Base-by-base conservation (phyloP, 2,113 vertebrate genomes). In the Engraulis encrasicolus region DNA sequence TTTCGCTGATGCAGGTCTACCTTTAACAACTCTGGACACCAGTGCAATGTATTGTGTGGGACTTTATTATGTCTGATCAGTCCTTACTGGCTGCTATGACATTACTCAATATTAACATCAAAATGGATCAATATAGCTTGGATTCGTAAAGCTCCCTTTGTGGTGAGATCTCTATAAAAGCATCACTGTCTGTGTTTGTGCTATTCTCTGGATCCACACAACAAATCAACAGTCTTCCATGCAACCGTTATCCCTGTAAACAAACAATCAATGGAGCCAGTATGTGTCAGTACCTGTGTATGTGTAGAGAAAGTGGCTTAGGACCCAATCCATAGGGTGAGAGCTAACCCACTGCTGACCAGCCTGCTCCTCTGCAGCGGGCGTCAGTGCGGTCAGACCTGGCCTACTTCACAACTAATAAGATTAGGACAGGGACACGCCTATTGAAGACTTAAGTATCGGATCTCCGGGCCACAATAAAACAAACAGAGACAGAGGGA, bases 371-470 rank as follows among this genome's bases (percentile, higher is more conserved):
- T 74, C 88, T 82, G 78, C 82, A 48, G 86, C 40, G 82, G 84
- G 61, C n/a, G n/a, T n/a, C n/a, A n/a, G n/a, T n/a, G n/a, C 37
- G 38, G 79, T 37, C 81, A 36, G 81, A 88, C 88, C 40, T 87
- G 87, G 54, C 87, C 84, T 90, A 83, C 81, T 90, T 88, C 83
- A 80, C n/a, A n/a, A n/a, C 78, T 93, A 92, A 93, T 91, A 86
- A 87, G 89, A 90, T 92, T 87, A 90, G 74, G 11, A 71, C 40
- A 49, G 66, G n/a, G n/a, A 84, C 86, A 86, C 79, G 61, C 81
- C 84, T 88, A 31, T 37, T 74, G 40, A 9, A 34, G 19, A 80
- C 79, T 83, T 31, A 83, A 40, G 31, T 31, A 37, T 34, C 15
- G 31, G 50, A 78, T 61, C 50, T 82, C 74, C 81, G 88, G n/a